Evolutionary conservation across 2,797 vertebrate species (phyloP).

Genomic region (Cercopithecus diana): DNA sequence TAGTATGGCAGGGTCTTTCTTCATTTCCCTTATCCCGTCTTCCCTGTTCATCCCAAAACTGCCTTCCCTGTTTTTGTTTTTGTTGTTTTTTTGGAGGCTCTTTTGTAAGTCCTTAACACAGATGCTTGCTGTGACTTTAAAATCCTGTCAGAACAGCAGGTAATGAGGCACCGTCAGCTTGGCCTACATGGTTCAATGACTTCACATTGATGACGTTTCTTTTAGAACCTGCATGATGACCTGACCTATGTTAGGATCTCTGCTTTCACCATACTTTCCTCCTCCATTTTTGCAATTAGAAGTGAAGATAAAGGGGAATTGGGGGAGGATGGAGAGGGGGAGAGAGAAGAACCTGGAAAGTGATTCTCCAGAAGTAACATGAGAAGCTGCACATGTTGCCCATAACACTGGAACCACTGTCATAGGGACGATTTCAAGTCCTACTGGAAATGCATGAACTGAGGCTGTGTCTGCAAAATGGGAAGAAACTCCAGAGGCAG

Average conservation of each 20-base stretch:
- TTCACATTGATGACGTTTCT: conserved; percentile 74
- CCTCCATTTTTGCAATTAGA: conserved; percentile 48
- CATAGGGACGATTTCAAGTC: neutral
- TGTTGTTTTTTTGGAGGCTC: neutral
- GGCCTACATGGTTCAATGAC: conserved; percentile 73
- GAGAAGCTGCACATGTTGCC: neutral
- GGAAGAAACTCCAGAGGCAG: neutral
- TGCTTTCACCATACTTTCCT: conserved; percentile 35
- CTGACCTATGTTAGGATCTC: conserved; percentile 81
- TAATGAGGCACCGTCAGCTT: conserved; percentile 71
- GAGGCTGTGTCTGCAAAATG: neutral
- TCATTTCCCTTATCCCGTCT: neutral
- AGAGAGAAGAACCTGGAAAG: neutral
- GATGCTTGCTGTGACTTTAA: conserved; percentile 66
- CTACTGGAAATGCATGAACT: neutral
- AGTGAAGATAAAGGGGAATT: conserved; percentile 20
- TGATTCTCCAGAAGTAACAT: neutral
- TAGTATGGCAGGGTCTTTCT: neutral
- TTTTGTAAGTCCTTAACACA: neutral
- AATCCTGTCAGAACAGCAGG: conserved; percentile 65
- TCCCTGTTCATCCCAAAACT: neutral
- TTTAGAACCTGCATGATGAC: conserved; percentile 73
- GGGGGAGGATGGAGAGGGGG: neutral
- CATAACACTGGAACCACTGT: neutral
- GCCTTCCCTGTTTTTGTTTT: neutral